These are phyloP conservation scores for Drosophila eugracilis DNA, from an alignment of 1,140 invertebrate genomes.

Conservation along the genomic window DNA sequence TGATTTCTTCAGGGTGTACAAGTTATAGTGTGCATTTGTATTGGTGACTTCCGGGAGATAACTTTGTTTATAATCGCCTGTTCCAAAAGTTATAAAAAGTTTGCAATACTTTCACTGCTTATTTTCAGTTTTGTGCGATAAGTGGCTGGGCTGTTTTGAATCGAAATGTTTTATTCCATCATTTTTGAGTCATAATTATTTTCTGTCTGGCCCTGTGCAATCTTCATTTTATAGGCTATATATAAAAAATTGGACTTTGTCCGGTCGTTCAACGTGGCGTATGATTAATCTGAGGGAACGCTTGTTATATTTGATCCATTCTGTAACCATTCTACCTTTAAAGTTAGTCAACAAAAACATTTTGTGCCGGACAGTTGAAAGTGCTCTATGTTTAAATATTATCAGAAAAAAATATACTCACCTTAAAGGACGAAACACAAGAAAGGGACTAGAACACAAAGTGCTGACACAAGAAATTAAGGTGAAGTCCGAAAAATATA, in stretches of 20 bases:
- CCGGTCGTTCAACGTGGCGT: conserved; percentile 40
- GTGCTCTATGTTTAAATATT: conserved; percentile 32
- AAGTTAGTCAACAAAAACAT: conserved; percentile 55
- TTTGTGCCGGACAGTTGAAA: conserved; percentile 56
- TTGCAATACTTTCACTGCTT: conserved; percentile 20
- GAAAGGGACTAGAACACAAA: conserved; percentile 15
- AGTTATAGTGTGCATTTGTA: conserved; percentile 9
- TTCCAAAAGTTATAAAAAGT: conserved; percentile 16
- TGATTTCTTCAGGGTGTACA: conserved; percentile 62
- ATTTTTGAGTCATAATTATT: conserved; percentile 66
- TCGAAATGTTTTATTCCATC: conserved; percentile 13
- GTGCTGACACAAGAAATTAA: conserved; percentile 36
- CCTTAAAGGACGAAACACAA: conserved; percentile 45
- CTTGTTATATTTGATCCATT: conserved; percentile 26
- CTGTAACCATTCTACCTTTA: conserved; percentile 7
- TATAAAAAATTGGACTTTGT: conserved; percentile 40
- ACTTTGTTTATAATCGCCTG: conserved; percentile 21
- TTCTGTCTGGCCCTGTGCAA: conserved; percentile 57
- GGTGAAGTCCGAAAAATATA: conserved; percentile 19
- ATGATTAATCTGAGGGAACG: conserved; percentile 44
- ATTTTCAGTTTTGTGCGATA: conserved; percentile 21
- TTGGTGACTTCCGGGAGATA: conserved; percentile 42
- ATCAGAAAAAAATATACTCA: conserved; percentile 45
- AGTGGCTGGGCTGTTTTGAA: conserved; percentile 13
- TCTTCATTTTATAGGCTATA: conserved; percentile 35